Evolutionary conservation across 2,888 invertebrate genomes (phyloP).

Genomic region (Stenotaenia linearis): DNA sequence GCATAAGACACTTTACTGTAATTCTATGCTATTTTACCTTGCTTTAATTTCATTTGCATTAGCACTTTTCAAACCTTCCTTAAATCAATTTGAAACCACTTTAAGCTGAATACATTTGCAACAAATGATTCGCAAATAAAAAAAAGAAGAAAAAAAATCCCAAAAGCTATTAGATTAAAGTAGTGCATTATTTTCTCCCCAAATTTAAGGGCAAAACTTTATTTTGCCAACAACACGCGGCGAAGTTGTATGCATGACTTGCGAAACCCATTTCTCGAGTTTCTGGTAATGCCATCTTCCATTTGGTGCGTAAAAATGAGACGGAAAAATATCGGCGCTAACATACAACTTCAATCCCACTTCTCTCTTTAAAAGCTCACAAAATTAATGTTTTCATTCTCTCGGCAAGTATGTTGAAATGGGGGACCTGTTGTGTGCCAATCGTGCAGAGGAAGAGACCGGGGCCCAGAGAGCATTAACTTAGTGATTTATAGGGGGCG

Average conservation of each 20-base stretch:
- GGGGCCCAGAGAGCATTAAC: slow-evolving; percentile 1
- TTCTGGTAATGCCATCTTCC: not conserved
- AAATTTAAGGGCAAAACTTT: not conserved
- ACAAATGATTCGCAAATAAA: not conserved
- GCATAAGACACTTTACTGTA: not conserved
- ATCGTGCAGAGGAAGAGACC: slow-evolving; percentile 1
- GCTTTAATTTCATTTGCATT: not conserved
- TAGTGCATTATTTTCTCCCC: not conserved
- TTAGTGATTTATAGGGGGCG: slow-evolving; percentile 17
- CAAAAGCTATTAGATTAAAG: not conserved
- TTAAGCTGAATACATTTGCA: not conserved
- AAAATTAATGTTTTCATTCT: slow-evolving; percentile 26
- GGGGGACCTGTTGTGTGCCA: slow-evolving; percentile 26
- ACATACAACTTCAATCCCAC: slow-evolving; percentile 23
- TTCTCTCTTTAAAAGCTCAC: slow-evolving; percentile 24
- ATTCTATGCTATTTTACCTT: not conserved
- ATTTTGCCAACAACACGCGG: not conserved
- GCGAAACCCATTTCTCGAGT: not conserved
- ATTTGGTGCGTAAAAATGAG: not conserved
- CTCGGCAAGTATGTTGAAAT: slow-evolving; percentile 19
- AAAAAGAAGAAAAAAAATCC: not conserved
- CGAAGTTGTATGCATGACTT: not conserved
- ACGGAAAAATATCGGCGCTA: not conserved
- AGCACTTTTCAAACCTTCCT: not conserved
- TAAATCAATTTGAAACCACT: not conserved